These are phyloP conservation scores for Drosophila santomea DNA, from an alignment of 1,140 invertebrate species.

Conservation along the genomic window DNA sequence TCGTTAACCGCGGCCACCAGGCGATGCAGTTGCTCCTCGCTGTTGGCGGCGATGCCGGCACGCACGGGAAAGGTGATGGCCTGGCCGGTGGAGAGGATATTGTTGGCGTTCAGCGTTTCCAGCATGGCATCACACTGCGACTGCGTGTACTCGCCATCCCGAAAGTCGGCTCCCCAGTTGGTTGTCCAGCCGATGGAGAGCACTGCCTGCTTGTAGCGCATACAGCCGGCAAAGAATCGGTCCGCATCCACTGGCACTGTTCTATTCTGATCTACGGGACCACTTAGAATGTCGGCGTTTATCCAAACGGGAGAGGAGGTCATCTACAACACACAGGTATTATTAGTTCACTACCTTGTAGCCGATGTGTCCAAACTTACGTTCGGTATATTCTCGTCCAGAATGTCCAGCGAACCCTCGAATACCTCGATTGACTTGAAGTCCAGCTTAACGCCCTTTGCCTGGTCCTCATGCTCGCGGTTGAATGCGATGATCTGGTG, in stretches of 20 bases:
- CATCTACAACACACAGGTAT: conserved; percentile 85
- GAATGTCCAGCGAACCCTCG: conserved; percentile 87
- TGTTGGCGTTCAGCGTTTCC: conserved; percentile 78
- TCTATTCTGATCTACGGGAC: conserved; percentile 88
- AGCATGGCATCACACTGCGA: conserved; percentile 91
- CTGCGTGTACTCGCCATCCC: conserved; percentile 87
- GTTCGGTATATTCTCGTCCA: conserved; percentile 84
- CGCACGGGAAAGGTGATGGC: conserved; percentile 93
- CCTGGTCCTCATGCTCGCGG: conserved; percentile 55
- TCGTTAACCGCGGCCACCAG: conserved; percentile 79
- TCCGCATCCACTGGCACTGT: conserved; percentile 88
- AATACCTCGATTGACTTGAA: conserved; percentile 94
- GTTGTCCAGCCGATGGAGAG: conserved; percentile 96
- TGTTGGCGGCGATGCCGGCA: conserved; percentile 89
- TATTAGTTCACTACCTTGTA: not conserved
- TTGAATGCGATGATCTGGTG: conserved; percentile 86
- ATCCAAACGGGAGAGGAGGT: conserved; percentile 92
- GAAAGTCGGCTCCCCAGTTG: conserved; percentile 85
- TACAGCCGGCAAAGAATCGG: conserved; percentile 87
- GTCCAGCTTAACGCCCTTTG: conserved; percentile 94
- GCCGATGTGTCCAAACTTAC: conserved; percentile 19
- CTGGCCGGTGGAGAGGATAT: conserved; percentile 85
- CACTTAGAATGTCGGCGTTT: conserved; percentile 94
- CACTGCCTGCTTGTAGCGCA: conserved; percentile 87
- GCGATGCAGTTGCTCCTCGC: conserved; percentile 85